Evolutionary conservation across 2,113 vertebrate species (phyloP).

Genomic region (Uropsilus gracilis): DNA sequence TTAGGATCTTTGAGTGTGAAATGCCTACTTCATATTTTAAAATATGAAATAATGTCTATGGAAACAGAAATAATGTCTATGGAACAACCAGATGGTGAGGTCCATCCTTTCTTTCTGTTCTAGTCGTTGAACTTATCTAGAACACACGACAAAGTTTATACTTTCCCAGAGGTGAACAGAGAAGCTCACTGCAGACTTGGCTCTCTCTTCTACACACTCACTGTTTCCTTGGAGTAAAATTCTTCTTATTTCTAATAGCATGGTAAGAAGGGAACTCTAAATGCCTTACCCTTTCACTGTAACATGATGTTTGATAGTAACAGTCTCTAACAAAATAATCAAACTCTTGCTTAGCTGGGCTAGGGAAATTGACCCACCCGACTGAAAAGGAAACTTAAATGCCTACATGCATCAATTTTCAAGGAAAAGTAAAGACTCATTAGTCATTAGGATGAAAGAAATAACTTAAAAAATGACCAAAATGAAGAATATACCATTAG

Average conservation of each 20-base stretch:
- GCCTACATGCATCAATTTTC: neutral
- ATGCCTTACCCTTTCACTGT: neutral
- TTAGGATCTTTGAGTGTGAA: neutral
- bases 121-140: neutral
- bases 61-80: neutral
- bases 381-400: neutral
- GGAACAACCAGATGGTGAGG: neutral
- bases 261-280: neutral
- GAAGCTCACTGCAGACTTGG: neutral
- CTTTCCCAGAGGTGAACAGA: neutral
- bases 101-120: neutral
- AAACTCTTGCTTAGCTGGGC: neutral
- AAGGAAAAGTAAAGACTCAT: neutral
- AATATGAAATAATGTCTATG: neutral
- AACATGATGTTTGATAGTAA: neutral
- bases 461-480: neutral
- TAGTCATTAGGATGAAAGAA: neutral
- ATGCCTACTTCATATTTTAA: neutral
- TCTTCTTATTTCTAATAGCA: neutral
- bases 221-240: neutral
- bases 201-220: neutral
- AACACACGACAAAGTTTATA: neutral
- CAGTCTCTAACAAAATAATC: neutral
- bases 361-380: neutral
- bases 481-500: neutral